Evolutionary conservation across 2,113 vertebrate genomes (phyloP).

Genomic region (Naja naja): DNA sequence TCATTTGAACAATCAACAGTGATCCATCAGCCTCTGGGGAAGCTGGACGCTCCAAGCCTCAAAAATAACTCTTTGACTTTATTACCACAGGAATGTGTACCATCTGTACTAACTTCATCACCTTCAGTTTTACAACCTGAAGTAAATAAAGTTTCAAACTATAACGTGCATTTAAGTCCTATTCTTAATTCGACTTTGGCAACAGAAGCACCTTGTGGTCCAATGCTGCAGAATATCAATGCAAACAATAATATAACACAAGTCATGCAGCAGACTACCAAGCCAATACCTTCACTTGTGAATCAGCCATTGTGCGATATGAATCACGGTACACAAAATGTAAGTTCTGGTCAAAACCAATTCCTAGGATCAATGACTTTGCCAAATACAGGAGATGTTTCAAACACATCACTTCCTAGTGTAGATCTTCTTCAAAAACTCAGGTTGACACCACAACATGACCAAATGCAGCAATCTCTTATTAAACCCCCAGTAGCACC

Average conservation of each 20-base stretch:
- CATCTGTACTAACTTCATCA: conserved; percentile 73
- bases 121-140: conserved; percentile 72
- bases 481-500: conserved; percentile 79
- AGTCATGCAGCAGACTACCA: conserved; percentile 72
- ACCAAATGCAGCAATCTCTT: conserved; percentile 75
- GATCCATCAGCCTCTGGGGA: conserved; percentile 62
- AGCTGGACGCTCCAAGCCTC: conserved; percentile 66
- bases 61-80: conserved; percentile 56
- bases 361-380: conserved; percentile 62
- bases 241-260: conserved; percentile 66
- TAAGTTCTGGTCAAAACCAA: conserved; percentile 57
- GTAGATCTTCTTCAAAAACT: conserved; percentile 83
- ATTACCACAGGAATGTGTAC: conserved; percentile 61
- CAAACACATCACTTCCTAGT: conserved; percentile 68
- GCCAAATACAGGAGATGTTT: conserved; percentile 56
- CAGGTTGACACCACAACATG: conserved; percentile 77
- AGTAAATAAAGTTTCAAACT: conserved; percentile 68
- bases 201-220: conserved; percentile 69
- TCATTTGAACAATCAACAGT: conserved; percentile 76
- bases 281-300: conserved; percentile 79
- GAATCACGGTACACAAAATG: conserved; percentile 55
- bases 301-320: conserved; percentile 69
- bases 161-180: conserved; percentile 71
- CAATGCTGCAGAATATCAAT: conserved; percentile 65
- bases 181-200: conserved; percentile 74